Evolutionary conservation across 2,888 invertebrate genomes (phyloP).

Genomic region (Pseudococcus viburni): DNA sequence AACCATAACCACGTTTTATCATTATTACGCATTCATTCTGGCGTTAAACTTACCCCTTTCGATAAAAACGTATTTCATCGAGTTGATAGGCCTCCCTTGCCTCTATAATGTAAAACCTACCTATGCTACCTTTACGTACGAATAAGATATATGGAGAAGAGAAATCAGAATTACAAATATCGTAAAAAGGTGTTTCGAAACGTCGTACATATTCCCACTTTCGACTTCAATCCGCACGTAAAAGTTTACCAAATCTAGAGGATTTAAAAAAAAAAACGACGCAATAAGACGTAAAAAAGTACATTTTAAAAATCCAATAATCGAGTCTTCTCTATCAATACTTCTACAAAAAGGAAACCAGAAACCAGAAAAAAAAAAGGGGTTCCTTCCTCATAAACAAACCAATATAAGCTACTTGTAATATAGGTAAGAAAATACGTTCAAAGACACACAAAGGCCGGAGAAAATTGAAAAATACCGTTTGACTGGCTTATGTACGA

Average conservation of each 20-base stretch:
- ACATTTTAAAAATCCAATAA: too few species aligned
- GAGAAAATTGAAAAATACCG: background rate
- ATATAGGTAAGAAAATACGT: background rate
- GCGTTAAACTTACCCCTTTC: conserved; percentile 18
- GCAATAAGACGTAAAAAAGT: too few species aligned
- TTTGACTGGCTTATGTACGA: background rate
- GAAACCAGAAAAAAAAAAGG: too few species aligned
- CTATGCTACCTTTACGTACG: background rate
- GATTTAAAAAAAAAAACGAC: too few species aligned
- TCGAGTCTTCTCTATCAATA: too few species aligned
- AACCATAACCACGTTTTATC: conserved; percentile 40
- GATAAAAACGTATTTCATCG: conserved; percentile 29
- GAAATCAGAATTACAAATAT: conserved; percentile 25
- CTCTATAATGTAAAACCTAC: background rate
- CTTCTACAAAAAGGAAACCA: too few species aligned
- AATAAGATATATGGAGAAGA: background rate
- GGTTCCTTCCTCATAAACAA: background rate
- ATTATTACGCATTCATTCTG: conserved; percentile 29
- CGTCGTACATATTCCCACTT: background rate
- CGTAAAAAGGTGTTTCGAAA: background rate
- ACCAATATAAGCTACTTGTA: background rate
- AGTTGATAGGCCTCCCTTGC: background rate
- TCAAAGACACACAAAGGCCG: background rate
- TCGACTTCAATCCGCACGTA: too few species aligned
- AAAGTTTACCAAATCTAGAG: too few species aligned